Conservation (phyloP, 2,888 invertebrate genomes). For the Cephalotes varians region DNA sequence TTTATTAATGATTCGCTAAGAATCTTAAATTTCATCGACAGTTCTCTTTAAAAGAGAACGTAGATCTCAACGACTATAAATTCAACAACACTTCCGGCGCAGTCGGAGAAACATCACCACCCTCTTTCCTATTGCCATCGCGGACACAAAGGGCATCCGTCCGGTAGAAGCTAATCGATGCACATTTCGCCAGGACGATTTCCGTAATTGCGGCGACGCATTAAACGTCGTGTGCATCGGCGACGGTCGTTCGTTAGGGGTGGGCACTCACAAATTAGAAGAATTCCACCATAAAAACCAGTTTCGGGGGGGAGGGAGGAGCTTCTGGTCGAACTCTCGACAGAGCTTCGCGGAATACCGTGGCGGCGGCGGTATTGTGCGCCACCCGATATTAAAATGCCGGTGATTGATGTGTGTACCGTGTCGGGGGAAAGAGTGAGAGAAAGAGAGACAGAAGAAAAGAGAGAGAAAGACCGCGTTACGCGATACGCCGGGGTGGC, state of each 20-base stretch:
- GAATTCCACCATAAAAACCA: conserved; percentile 82
- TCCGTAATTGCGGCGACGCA: conserved; percentile 71
- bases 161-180: conserved; percentile 69
- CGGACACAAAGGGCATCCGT: conserved; percentile 55
- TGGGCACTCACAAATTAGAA: conserved; percentile 79
- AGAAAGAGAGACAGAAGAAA: conserved; percentile 36
- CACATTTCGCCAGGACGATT: conserved; percentile 67
- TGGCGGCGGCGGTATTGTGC: conserved; percentile 82
- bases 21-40: not conserved
- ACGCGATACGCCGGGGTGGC: conserved; percentile 70
- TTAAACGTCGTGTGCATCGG: conserved; percentile 49
- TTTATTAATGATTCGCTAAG: too few species aligned
- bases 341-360: conserved; percentile 75
- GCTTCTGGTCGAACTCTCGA: conserved; percentile 52
- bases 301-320: conserved; percentile 51
- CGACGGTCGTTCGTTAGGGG: conserved; percentile 43
- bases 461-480: conserved; percentile 51
- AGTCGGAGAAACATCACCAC: conserved; percentile 29
- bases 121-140: conserved; percentile 37
- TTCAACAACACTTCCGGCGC: not conserved
- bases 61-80: conserved; percentile 31
- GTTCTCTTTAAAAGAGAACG: not conserved
- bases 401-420: conserved; percentile 86
- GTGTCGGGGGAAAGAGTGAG: conserved; percentile 77
- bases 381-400: conserved; percentile 85